phyloP scores from a whole-genome alignment of 2,888 invertebrate genomes.

The Euphydryas editha region DNA sequence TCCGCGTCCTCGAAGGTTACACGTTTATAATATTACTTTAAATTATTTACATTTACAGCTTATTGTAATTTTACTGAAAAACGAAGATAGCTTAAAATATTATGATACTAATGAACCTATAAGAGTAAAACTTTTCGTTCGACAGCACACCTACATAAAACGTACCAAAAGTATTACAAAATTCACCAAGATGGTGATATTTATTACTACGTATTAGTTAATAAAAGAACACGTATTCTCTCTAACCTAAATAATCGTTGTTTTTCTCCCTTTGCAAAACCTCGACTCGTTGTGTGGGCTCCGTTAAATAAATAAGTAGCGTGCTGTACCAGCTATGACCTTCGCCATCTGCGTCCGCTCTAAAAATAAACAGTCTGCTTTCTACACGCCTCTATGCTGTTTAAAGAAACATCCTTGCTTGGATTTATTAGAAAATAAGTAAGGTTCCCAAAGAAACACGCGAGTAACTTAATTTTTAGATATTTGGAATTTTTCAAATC shows the following conservation, averaged over 20 bases:
- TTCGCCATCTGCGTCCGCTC: slow-evolving; percentile 73
- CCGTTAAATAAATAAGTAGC: slow-evolving; percentile 74
- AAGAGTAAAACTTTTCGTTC: too few relatives aligned
- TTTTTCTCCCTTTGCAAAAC: slow-evolving; percentile 52
- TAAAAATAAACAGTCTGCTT: slow-evolving; percentile 63
- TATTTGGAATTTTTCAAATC: background rate
- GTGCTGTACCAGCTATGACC: slow-evolving; percentile 66
- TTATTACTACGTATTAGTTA: slow-evolving; percentile 10
- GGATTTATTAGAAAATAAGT: slow-evolving; percentile 16
- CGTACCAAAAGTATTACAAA: background rate
- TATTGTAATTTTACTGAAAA: background rate
- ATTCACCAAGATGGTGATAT: background rate
- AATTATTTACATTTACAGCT: background rate
- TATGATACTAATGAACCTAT: too few relatives aligned
- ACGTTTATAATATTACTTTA: background rate
- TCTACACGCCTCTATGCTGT: slow-evolving; percentile 34
- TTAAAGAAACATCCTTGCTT: slow-evolving; percentile 36
- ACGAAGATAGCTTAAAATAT: background rate
- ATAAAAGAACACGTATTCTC: slow-evolving; percentile 14
- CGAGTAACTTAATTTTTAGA: slow-evolving; percentile 2
- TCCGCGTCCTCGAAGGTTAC: background rate
- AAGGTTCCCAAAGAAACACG: too few relatives aligned
- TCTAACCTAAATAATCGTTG: slow-evolving; percentile 21
- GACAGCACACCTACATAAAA: background rate
- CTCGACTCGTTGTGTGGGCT: slow-evolving; percentile 58